Evolutionary conservation across 2,797 vertebrate species (phyloP).

Genomic region (Alectoris magna): DNA sequence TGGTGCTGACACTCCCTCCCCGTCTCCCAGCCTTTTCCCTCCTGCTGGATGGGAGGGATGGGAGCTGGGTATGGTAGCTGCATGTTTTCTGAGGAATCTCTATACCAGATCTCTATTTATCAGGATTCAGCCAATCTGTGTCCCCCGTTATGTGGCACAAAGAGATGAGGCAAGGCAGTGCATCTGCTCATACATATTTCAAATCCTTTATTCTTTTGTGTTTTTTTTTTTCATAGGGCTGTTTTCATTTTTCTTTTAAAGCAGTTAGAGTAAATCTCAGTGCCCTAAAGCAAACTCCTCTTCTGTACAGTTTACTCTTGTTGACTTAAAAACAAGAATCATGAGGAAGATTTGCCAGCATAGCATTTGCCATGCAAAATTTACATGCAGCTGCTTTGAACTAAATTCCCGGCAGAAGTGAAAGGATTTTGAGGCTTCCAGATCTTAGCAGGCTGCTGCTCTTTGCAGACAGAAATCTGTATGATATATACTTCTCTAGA

Average conservation of each 20-base stretch:
- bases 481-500: slow-evolving; percentile 26
- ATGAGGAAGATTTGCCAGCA: background rate
- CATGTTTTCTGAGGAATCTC: background rate
- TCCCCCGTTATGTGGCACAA: slow-evolving; percentile 5
- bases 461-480: slow-evolving; percentile 48
- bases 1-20: background rate
- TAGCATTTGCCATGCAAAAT: slow-evolving; percentile 50
- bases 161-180: slow-evolving; percentile 16
- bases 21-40: background rate
- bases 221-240: background rate
- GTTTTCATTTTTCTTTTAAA: slow-evolving; percentile 40
- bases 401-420: slow-evolving; percentile 65
- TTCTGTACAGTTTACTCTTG: slow-evolving; percentile 26
- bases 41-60: background rate
- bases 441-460: slow-evolving; percentile 28
- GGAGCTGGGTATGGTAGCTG: background rate
- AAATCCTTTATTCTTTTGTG: background rate
- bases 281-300: slow-evolving; percentile 5
- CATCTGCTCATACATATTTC: slow-evolving; percentile 5
- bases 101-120: background rate
- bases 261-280: background rate
- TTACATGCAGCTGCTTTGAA: slow-evolving; percentile 65
- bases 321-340: slow-evolving; percentile 52
- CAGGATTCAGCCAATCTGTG: slow-evolving; percentile 20
- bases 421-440: slow-evolving; percentile 58